Evolutionary conservation across 2,797 vertebrate species (phyloP), one percentile per base, ranked within the genome.

Genomic region (Sebastes kiyomatsui): DNA sequence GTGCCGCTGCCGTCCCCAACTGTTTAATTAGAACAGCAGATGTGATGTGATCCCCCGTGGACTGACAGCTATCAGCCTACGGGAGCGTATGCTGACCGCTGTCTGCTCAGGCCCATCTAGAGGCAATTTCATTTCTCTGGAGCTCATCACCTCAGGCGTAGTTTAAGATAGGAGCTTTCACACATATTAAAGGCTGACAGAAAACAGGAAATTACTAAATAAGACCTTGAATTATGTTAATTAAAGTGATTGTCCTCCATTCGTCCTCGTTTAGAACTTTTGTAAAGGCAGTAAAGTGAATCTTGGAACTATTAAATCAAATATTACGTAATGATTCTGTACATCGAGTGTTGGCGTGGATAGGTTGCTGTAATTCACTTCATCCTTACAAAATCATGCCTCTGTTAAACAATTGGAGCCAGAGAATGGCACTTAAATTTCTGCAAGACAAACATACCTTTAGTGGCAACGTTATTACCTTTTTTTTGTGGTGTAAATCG

Each of bases 11-110:
- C 59, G 55, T 75, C 60, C 60, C 81, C 68, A 58, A 72, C 82
- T 75, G 66, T 83, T 88, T 88, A 92, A 92, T 92, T 92, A 90
- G 75, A 79, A 11, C 60, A 67, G 82, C 85, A 90, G 86, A 89
- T 92, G 90, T 82, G 75, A 84, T 65, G 75, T 58, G 73, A 74
- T 61, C 76, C 75, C 75, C 87, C 20, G 6, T 52, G 80, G 84
- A 79, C 64, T 27, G 59, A 75, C 85, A 74, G 81, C 78, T 8
- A 66, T 81, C 56, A 7, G 71, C 79, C 88, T 75, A 52, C 72
- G 80, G 84, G 80, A 86, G 52, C n/a, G 18, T 49, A 56, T 58
- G 23, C 49, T 56, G 23, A 75, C 61, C 2, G 11, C 56, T 72
- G 80, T 88, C 80, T 83, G 67, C 59, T 78, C 79, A 14, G 28